phyloP scores from a whole-genome alignment of 2,797 vertebrate genomes.

The Emys orbicularis region DNA sequence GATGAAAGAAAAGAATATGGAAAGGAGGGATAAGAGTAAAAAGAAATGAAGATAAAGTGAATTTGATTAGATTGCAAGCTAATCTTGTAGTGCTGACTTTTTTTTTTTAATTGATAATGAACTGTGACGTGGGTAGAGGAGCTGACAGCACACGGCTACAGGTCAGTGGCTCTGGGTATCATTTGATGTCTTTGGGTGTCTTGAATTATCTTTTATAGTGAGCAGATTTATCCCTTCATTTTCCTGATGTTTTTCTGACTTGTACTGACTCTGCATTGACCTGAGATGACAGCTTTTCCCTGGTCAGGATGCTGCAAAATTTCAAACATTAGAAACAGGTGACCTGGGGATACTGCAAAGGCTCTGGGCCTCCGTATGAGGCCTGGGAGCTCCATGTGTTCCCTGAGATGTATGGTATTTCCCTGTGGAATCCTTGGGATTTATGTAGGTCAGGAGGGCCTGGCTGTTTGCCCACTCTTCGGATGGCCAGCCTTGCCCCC shows the following conservation, averaged over 20 bases:
- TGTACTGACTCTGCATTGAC: background rate
- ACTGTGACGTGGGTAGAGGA: background rate
- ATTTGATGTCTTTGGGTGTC: background rate
- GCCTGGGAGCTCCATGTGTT: background rate
- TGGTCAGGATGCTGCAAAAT: background rate
- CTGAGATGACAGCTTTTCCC: background rate
- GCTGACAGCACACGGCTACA: background rate
- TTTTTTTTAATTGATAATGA: background rate
- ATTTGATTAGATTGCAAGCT: background rate
- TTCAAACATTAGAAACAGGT: background rate
- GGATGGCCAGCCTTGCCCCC: background rate
- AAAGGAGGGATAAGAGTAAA: background rate
- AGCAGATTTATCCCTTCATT: background rate
- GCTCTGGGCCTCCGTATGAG: background rate
- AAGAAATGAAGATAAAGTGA: background rate
- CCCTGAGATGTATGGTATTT: background rate
- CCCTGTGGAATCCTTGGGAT: background rate
- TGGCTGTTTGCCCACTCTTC: background rate
- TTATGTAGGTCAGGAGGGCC: background rate
- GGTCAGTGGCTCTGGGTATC: background rate
- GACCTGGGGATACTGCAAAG: background rate
- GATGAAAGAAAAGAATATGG: background rate
- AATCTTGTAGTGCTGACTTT: background rate
- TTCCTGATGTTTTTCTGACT: background rate
- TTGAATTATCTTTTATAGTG: background rate